phyloP scores from a whole-genome alignment of 2,797 vertebrate genomes.

The Alectoris magna region DNA sequence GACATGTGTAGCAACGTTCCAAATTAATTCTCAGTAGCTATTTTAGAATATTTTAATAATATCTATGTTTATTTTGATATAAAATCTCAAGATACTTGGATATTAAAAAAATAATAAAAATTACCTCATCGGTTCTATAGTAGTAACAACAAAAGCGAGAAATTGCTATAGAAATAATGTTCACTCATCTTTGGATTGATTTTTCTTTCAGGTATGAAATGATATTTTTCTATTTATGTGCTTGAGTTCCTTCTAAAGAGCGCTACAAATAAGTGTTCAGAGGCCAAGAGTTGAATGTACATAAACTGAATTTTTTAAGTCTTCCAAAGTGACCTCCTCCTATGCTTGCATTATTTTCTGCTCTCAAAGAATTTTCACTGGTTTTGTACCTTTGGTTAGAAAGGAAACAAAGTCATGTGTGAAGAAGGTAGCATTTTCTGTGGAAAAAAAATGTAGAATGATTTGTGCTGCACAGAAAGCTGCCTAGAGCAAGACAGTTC shows the following conservation, averaged over 20 bases:
- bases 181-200: not conserved
- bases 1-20: not conserved
- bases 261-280: not conserved
- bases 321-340: not conserved
- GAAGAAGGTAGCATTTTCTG: not conserved
- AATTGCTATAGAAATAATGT: not conserved
- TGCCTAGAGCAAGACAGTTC: fast-evolving
- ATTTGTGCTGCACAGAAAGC: not conserved
- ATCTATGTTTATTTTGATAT: not conserved
- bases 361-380: not conserved
- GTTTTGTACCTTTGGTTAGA: not conserved
- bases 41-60: not conserved
- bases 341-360: not conserved
- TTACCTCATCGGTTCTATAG: not conserved
- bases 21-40: not conserved
- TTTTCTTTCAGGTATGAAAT: not conserved
- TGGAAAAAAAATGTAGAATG: not conserved
- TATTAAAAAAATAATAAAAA: not conserved
- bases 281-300: not conserved
- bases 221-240: not conserved
- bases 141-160: not conserved
- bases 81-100: not conserved
- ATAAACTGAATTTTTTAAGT: not conserved
- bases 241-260: not conserved
- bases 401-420: not conserved